Conservation (phyloP, 2,888 invertebrate genomes). For the Conomelus anceps region DNA sequence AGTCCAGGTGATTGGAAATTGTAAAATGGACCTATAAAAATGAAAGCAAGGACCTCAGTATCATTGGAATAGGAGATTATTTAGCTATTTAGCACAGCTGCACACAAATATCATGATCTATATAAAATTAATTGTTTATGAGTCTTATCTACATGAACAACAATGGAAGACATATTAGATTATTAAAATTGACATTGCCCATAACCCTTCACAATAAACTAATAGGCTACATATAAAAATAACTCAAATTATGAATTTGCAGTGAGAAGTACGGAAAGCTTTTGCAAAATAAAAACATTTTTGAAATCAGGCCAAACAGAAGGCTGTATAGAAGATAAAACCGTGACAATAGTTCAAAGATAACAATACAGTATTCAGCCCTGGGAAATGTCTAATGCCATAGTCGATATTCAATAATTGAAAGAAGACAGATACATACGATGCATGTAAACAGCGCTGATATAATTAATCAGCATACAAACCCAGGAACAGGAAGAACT, state of each 20-base stretch:
- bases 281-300: not conserved
- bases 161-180: not conserved
- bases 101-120: not conserved
- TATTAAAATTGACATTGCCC: not conserved
- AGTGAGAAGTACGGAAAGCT: not conserved
- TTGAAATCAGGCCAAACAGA: not conserved
- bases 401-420: not conserved
- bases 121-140: not conserved
- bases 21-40: not conserved
- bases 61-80: too few species aligned
- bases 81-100: not conserved
- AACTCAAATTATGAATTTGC: not conserved
- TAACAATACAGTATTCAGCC: not conserved
- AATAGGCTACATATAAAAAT: not conserved
- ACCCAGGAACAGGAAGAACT: not conserved
- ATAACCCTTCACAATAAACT: not conserved
- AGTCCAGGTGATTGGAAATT: not conserved
- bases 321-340: not conserved
- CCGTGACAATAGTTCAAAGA: not conserved
- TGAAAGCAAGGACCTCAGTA: too few species aligned
- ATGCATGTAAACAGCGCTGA: not conserved
- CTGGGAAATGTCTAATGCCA: not conserved
- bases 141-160: not conserved
- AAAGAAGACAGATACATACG: not conserved
- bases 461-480: not conserved